Conservation (phyloP, 2,888 invertebrate genomes). For the Andrena trimmerana region DNA sequence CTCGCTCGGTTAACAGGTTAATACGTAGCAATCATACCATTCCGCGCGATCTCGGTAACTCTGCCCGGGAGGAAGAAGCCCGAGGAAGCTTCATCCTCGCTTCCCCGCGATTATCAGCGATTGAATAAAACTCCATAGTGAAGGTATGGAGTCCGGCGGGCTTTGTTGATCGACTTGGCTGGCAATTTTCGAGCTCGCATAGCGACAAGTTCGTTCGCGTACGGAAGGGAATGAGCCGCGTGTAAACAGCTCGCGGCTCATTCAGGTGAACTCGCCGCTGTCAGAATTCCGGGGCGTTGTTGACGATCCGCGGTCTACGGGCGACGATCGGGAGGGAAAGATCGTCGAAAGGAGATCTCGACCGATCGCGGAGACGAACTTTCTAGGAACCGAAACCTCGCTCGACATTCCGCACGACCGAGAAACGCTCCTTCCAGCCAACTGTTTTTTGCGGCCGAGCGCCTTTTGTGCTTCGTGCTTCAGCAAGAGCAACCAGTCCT, state of each 20-base stretch:
- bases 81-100: too few species aligned
- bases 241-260: conserved; percentile 7
- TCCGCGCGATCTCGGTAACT: not conserved
- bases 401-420: conserved; percentile 60
- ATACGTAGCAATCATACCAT: not conserved
- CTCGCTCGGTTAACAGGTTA: not conserved
- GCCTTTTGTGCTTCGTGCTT: conserved; percentile 66
- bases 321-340: not conserved
- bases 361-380: conserved; percentile 33
- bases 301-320: not conserved
- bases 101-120: not conserved
- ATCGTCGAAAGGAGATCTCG: conserved; percentile 21
- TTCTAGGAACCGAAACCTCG: conserved; percentile 50
- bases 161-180: not conserved
- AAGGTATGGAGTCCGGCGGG: not conserved
- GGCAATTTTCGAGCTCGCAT: not conserved
- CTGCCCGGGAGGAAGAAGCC: too few species aligned
- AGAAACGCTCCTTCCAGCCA: conserved; percentile 49
- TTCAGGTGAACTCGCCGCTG: not conserved
- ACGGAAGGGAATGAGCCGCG: not conserved
- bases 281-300: conserved; percentile 14
- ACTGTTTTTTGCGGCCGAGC: conserved; percentile 48
- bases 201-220: not conserved
- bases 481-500: conserved; percentile 62
- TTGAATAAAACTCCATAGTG: too few species aligned